Percentiles rank a stretch among this genome's conserved stretches.
Conservation (phyloP, 2,113 vertebrate genomes). For the Bostrychus sinensis region DNA sequence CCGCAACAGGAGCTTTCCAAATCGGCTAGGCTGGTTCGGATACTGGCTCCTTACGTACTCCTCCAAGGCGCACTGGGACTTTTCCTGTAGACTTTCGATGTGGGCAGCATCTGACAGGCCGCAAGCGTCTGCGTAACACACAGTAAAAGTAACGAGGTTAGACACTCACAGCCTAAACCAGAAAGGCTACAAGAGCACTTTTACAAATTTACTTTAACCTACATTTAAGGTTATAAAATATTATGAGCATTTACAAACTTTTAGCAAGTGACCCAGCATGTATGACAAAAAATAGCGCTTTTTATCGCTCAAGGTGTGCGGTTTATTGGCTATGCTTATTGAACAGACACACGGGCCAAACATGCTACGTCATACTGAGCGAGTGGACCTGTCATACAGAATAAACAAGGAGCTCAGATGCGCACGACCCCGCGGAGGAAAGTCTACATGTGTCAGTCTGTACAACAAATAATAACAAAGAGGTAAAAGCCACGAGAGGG, state of each 20-base stretch:
- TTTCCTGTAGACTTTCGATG: constrained; percentile 98
- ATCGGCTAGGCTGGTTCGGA: constrained; percentile 97
- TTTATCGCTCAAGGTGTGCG: constrained; percentile 76
- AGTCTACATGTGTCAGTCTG: constrained; percentile 25
- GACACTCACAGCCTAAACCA: constrained; percentile 22
- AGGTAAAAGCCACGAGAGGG: constrained; percentile 35
- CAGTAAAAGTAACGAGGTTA: constrained; percentile 53
- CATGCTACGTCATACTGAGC: constrained; percentile 74
- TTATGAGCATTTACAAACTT: not conserved
- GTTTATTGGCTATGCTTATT: constrained; percentile 76
- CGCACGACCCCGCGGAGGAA: constrained; percentile 48
- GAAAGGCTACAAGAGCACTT: constrained; percentile 10
- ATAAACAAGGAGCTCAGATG: constrained; percentile 68
- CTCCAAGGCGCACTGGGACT: constrained; percentile 97
- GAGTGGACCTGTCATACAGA: constrained; percentile 73
- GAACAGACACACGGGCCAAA: constrained; percentile 76
- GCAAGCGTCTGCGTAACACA: constrained; percentile 87
- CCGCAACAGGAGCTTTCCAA: constrained; percentile 96
- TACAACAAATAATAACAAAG: constrained; percentile 60
- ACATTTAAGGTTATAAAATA: not conserved
- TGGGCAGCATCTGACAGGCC: constrained; percentile 98
- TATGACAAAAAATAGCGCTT: constrained; percentile 49
- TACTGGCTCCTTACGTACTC: constrained; percentile 98
- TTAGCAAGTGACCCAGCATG: constrained; percentile 42
- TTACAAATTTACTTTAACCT: constrained; percentile 16